Evolutionary conservation across 2,113 vertebrate genomes (phyloP), one percentile per base, ranked within the genome.

Genomic region (Phoxinus phoxinus): DNA sequence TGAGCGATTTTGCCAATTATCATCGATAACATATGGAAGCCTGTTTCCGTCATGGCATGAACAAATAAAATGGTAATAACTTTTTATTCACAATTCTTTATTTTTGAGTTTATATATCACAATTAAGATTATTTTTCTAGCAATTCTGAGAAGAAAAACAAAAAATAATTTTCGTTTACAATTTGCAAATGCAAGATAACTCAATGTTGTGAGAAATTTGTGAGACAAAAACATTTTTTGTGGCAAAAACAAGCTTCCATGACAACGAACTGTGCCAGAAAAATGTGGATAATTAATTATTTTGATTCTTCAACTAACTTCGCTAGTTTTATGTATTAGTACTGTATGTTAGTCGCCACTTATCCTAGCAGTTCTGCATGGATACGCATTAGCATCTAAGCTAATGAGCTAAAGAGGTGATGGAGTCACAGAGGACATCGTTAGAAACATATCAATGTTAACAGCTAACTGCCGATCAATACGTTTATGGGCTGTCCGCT

Each of bases 401-500:
- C 41, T 51, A 75, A 75, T 51, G 44, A 75, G 67, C 32, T 19
- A 27, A 56, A 53, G 15, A 76, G 58, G 2, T 63, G 37, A 63
- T 65, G 37, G 59, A 65, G 58, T 80, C 58, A 46, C 37, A 21
- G n/a, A 65, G 35, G 58, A 80, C 56, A 80, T 80, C 58, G 63
- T 80, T 59, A 78, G 21, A 78, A 58, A 59, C 30, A 32, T 23
- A 58, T 58, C 53, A 61, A 3, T 79, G 56, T 79, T 79, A 59
- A 61, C 37, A 80, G 76, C 77, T 61, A 61, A 79, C 77, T 21
- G 6, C 30, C 12, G 2, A 81, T 81, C 78, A 65, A 80, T 63
- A 46, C 0, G 17, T 65, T 25, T 81, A 46, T 63, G 58, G 23
- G 32, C 56, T 41, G 8, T 25, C 12, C 6, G 4, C 19, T 79